A percentile compares a stretch with the other conserved stretches of the same genome.
phyloP scores from a whole-genome alignment of 2,888 invertebrate species.

The Perizoma flavofasciatum region DNA sequence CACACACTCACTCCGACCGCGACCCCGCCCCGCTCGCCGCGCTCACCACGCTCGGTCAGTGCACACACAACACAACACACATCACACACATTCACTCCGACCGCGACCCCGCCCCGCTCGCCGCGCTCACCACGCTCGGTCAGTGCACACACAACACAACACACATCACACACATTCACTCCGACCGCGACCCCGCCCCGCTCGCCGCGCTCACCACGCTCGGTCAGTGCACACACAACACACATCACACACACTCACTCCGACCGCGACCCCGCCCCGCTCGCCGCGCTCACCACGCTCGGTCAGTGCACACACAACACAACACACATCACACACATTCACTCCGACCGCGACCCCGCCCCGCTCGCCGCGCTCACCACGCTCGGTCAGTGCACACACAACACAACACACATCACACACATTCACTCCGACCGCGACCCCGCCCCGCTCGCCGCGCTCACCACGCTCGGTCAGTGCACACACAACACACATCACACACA shows the following conservation, averaged over 20 bases:
- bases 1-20: conserved; percentile 59
- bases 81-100: conserved; percentile 58
- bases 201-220: conserved; percentile 90
- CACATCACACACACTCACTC: conserved; percentile 59
- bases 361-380: conserved; percentile 89
- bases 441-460: conserved; percentile 88
- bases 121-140: conserved; percentile 90
- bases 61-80: background rate
- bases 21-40: conserved; percentile 91
- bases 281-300: conserved; percentile 90
- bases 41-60: conserved; percentile 87
- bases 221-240: conserved; percentile 57
- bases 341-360: conserved; percentile 86
- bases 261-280: conserved; percentile 86
- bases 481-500: background rate
- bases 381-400: conserved; percentile 71
- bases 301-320: conserved; percentile 56
- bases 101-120: conserved; percentile 87
- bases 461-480: conserved; percentile 83
- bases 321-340: conserved; percentile 13
- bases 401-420: background rate
- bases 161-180: conserved; percentile 59
- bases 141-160: conserved; percentile 21
- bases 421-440: conserved; percentile 85
- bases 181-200: conserved; percentile 85